Evolutionary conservation across 1,140 invertebrate genomes (phyloP).

Genomic region (Bombyx mori): DNA sequence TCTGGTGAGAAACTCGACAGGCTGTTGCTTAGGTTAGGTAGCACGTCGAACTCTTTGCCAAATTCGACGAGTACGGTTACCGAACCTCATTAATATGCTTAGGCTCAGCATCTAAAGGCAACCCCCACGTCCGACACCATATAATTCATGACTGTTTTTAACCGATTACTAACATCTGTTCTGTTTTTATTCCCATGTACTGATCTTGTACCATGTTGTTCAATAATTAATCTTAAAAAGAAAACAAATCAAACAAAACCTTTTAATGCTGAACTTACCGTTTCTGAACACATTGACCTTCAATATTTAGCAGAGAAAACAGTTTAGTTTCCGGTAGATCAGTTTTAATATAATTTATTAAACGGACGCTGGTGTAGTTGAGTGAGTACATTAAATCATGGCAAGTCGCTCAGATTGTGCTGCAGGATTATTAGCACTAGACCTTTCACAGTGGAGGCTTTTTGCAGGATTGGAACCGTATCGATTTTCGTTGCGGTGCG

Average conservation of each 20-base stretch:
- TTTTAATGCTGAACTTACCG: neutral
- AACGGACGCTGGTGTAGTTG: no score
- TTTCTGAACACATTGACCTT: neutral
- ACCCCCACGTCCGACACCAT: constrained; percentile 19
- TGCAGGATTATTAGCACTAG: neutral
- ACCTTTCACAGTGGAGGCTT: constrained; percentile 17
- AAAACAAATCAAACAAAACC: neutral
- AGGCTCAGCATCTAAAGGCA: constrained; percentile 32
- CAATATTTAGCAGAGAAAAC: neutral
- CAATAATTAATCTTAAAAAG: neutral
- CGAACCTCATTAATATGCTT: constrained; percentile 1
- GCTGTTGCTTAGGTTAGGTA: no score
- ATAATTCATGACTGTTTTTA: neutral
- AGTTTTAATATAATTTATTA: no score
- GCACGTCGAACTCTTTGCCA: no score
- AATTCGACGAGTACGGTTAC: no score
- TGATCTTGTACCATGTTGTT: no score
- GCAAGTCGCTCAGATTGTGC: constrained; percentile 1
- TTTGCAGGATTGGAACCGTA: constrained; percentile 27
- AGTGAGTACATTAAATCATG: neutral
- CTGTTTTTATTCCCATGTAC: no score
- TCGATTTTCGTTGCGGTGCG: constrained; percentile 32
- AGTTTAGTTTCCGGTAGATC: neutral
- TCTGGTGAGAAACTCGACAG: no score
- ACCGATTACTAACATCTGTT: no score